phyloP scores from a whole-genome alignment of 2,888 invertebrate species.

The Melipona beecheii region DNA sequence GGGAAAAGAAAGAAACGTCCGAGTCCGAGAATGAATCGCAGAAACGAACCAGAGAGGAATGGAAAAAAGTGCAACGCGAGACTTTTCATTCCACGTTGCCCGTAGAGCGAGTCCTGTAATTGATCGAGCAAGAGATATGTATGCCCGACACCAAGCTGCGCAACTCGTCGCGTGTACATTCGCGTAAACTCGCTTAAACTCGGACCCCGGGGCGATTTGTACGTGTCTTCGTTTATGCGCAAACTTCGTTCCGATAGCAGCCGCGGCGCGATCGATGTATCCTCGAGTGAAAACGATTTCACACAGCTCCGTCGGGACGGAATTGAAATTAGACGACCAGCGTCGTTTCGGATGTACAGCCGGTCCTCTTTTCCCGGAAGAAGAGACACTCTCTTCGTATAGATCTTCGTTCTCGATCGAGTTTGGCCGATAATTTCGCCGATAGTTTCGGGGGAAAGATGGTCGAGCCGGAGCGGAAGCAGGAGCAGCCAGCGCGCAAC shows the following conservation, averaged over 20 bases:
- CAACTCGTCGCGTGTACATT: conserved; percentile 25
- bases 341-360: background rate
- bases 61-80: conserved; percentile 10
- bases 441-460: background rate
- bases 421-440: background rate
- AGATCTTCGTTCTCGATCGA: background rate
- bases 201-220: background rate
- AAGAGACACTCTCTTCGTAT: too few relatives aligned
- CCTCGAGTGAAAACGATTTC: background rate
- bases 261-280: background rate
- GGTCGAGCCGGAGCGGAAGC: background rate
- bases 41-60: background rate
- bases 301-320: too few relatives aligned
- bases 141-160: conserved; percentile 36
- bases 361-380: too few relatives aligned
- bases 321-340: too few relatives aligned
- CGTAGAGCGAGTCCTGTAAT: conserved; percentile 60
- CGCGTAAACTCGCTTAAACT: background rate
- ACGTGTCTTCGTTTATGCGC: background rate
- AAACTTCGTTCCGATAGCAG: background rate
- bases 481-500: background rate
- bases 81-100: conserved; percentile 58
- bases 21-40: background rate
- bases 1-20: background rate
- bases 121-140: conserved; percentile 57